Base-by-base conservation (phyloP, 2,797 vertebrate genomes). In the Crenichthys baileyi region DNA sequence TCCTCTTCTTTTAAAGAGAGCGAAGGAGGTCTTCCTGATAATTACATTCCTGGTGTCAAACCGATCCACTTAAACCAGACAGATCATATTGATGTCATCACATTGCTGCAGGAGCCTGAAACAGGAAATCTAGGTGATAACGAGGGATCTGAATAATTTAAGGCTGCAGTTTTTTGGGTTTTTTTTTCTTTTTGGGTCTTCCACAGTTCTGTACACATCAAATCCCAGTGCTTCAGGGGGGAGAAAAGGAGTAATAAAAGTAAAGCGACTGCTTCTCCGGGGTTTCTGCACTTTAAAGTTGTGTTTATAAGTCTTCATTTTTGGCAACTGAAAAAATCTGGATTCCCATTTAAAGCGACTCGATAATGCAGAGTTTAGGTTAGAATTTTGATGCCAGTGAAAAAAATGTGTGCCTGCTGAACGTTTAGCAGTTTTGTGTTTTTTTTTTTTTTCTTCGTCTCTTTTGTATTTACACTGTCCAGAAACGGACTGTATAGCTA, bases 221-320 rank as follows among this genome's bases (percentile, higher is more conserved):
- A 36, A 29, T 78, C 79, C 50, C 80, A 39, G 70, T 53, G 5
- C 61, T 80, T 83, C 39, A 20, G 36, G 8, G 8, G 18, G 73
- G 56, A 5, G 20, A 44, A 18, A 3, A 67, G 79, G 78, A 80
- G 76, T 79, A 83, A 81, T 78, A 63, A 80, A 83, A 41, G 50
- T 39, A 65, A 71, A 67, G 31, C 8, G 36, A 79, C 5, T 78
- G 86, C 71, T 2, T 82, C 72, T 75, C 81, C 72, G 86, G 80
- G 92, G 79, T 92, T 94, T 95, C 95, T 96, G 96, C 96, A 96
- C 96, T 96, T 97, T 96, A 97, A 95, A 94, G 86, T 74, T 81
- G 11, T 89, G 79, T 91, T 85, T 87, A 79, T 86, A 53, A 81
- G 71, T 91, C 36, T 83, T 95, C 93, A 1, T 8, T 95, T 95